Percentiles rank a stretch among this genome's conserved stretches.
phyloP scores from a whole-genome alignment of 2,797 vertebrate genomes.

The Platalea minor region DNA sequence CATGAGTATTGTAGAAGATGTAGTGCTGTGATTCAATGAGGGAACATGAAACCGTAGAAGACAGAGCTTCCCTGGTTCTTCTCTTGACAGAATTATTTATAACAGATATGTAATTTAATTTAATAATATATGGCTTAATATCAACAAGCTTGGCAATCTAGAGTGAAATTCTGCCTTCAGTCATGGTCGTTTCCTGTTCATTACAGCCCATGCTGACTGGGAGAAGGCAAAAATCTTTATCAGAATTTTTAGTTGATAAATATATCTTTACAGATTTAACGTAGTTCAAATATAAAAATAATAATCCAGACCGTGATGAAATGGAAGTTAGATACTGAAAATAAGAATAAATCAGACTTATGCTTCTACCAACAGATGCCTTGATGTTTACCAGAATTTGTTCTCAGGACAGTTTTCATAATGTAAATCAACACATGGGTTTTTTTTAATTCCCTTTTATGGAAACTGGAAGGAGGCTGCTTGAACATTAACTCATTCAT shows the following conservation, averaged over 20 bases:
- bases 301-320: not conserved
- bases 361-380: not conserved
- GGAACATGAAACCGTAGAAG: not conserved
- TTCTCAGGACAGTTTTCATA: not conserved
- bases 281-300: not conserved
- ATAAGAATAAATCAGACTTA: not conserved
- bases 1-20: not conserved
- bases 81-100: not conserved
- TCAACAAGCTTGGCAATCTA: not conserved
- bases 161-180: not conserved
- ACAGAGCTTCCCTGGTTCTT: not conserved
- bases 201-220: not conserved
- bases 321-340: not conserved
- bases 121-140: not conserved
- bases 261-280: not conserved
- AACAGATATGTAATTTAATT: rapidly evolving
- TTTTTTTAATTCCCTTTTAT: not conserved
- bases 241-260: not conserved
- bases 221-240: not conserved
- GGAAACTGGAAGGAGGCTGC: not conserved
- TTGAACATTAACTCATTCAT: not conserved
- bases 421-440: not conserved
- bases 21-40: not conserved
- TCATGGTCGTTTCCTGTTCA: not conserved
- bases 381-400: not conserved